Base-by-base conservation (phyloP, 2,888 invertebrate species). In the Ferdinandea cuprea region DNA sequence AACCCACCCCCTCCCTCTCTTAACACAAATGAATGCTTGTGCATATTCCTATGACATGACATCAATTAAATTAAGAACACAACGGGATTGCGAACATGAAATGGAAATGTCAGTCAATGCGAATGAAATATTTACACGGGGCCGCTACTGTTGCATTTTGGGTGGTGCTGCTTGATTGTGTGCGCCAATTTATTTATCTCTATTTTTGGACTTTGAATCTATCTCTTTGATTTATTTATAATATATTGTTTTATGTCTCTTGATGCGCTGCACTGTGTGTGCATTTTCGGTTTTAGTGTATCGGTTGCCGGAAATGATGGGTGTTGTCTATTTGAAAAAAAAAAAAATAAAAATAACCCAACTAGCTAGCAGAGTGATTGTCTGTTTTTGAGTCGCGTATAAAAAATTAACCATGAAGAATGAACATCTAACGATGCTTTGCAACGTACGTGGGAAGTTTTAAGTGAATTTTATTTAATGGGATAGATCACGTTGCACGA, bases 51-150 rank as follows among this genome's bases (percentile, higher is more conserved):
- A 13, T 73, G 77, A 81, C 71, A 77, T 69, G 80, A 40, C 81
- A 78, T 83, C 78, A 83, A 77, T 83, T 77, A 77, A 72, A 78
- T 78, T 68, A 78, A 68, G 58, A 83, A 68, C 72, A 78, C 77
- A 68, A 66, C 59, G 54, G n/a, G 59, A 71, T 52, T 25, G 61
- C 77, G 44, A 83, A 78, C 78, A 68, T 78, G 61, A 83, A 66
- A 72, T 72, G 81, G 61, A 72, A 83, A 66, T 77, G 83, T 83
- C 78, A 61, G 66, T 83, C 83, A 63, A 48, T 46, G 17, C 17
- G 13, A 48, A 83, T 78, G 78, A 78, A 78, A 68, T 78, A 78
- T 73, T 78, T 78, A 56, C 59, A 68, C 48, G 37, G 48, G 17
- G 15, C n/a, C 46, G 28, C 77, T 52, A 35, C n/a, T n/a, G 63